Conservation (phyloP, 1,140 invertebrate genomes). For the Leguminivora glycinivorella region DNA sequence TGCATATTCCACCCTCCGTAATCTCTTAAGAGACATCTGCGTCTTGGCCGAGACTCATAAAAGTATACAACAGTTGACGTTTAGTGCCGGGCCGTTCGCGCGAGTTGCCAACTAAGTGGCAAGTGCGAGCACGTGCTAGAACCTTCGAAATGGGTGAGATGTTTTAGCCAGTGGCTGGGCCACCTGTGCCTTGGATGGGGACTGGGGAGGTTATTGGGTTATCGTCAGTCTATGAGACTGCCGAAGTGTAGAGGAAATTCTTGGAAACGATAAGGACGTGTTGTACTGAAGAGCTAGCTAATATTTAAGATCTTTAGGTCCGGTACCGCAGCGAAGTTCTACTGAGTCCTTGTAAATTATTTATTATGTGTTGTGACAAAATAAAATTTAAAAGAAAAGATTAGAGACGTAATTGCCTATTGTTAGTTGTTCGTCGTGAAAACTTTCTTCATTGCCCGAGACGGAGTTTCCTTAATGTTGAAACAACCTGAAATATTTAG, state of each 20-base stretch:
- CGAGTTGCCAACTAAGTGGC: constrained; percentile 57
- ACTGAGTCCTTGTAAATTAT: no score
- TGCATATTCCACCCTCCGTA: constrained; percentile 41
- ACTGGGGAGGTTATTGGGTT: constrained; percentile 60
- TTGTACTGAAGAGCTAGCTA: no score
- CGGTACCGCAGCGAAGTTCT: no score
- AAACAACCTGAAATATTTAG: no score
- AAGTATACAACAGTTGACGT: constrained; percentile 61
- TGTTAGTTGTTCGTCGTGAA: no score
- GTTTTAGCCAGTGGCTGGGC: constrained; percentile 46
- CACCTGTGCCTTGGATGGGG: constrained; percentile 59
- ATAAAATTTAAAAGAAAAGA: no score
- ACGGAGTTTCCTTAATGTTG: no score
- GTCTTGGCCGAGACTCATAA: constrained; percentile 48
- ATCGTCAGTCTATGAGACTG: constrained; percentile 14
- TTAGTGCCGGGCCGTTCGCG: constrained; percentile 57
- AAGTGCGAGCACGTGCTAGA: constrained; percentile 63
- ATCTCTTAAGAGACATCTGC: constrained; percentile 63
- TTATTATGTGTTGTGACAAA: not conserved
- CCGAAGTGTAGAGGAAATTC: not conserved
- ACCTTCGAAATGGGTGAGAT: constrained; percentile 50
- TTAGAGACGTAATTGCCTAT: no score
- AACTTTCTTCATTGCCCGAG: no score
- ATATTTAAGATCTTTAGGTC: no score
- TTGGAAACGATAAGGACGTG: not conserved